A percentile compares a stretch with the other conserved stretches of the same genome.
Evolutionary conservation across 2,113 vertebrate species (phyloP).

Genomic region (Stictonetta naevosa): DNA sequence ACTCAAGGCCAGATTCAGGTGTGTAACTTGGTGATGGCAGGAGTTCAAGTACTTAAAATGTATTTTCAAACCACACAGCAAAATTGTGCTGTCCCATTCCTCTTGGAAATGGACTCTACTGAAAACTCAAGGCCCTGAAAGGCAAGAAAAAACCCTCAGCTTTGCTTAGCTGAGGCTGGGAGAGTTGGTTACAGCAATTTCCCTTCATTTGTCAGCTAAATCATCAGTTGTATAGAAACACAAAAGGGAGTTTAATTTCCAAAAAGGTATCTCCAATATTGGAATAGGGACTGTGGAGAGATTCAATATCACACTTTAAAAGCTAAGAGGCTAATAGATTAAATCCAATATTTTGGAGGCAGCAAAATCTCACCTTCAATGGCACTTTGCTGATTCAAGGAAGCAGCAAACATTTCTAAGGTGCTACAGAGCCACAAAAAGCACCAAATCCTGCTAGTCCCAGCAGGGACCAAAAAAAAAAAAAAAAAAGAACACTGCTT

Average conservation of each 20-base stretch:
- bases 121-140: not conserved
- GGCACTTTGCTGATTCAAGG: not conserved
- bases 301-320: not conserved
- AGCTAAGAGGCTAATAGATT: not conserved
- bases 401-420: not conserved
- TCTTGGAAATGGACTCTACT: slow-evolving; percentile 10
- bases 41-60: slow-evolving; percentile 44
- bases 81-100: not conserved
- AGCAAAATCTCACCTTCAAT: not conserved
- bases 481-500: not conserved
- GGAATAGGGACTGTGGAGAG: not conserved
- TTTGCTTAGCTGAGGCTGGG: not conserved
- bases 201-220: not conserved
- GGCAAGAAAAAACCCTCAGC: not conserved
- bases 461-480: too few species aligned
- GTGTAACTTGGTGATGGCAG: slow-evolving; percentile 9
- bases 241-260: not conserved
- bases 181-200: not conserved
- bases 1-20: slow-evolving; percentile 34
- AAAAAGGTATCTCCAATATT: not conserved
- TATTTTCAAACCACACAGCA: slow-evolving; percentile 30
- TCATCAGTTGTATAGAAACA: accelerated
- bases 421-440: not conserved
- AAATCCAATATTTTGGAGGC: not conserved
- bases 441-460: not conserved